These are phyloP conservation scores for Megalops atlanticus DNA, from an alignment of 2,113 vertebrate genomes.

Conservation along the genomic window DNA sequence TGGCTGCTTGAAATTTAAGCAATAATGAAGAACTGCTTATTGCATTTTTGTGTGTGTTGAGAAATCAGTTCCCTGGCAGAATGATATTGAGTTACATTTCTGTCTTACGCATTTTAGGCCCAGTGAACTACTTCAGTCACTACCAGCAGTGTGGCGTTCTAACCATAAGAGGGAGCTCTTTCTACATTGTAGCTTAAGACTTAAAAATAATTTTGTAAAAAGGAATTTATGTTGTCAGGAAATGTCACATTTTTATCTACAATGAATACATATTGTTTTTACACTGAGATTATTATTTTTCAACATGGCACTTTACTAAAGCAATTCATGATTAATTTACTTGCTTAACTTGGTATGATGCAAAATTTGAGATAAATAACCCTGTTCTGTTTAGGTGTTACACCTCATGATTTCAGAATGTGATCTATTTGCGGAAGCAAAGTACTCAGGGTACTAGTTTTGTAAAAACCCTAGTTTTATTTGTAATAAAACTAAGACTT, in stretches of 20 bases:
- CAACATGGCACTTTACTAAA: background rate
- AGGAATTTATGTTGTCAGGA: background rate
- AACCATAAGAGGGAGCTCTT: slow-evolving; percentile 4
- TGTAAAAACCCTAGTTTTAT: too few relatives aligned
- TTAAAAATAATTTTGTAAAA: background rate
- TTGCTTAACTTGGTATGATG: background rate
- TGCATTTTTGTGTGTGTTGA: background rate
- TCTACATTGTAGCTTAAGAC: background rate
- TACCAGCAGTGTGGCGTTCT: background rate
- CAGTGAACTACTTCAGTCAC: background rate
- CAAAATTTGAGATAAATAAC: background rate
- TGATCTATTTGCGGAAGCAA: too few relatives aligned
- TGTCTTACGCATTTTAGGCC: too few relatives aligned
- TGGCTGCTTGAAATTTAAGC: background rate
- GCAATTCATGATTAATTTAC: too few relatives aligned
- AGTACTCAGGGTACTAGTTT: background rate
- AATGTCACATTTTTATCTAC: background rate
- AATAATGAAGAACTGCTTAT: background rate
- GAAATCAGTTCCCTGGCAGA: background rate
- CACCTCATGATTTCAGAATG: background rate
- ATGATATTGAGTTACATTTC: background rate
- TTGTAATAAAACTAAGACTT: too few relatives aligned
- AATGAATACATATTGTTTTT: background rate
- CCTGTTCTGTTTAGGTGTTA: background rate
- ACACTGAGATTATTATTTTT: background rate